Evolutionary conservation across 1,140 invertebrate species (phyloP).

Genomic region (Steinernema feltiae): DNA sequence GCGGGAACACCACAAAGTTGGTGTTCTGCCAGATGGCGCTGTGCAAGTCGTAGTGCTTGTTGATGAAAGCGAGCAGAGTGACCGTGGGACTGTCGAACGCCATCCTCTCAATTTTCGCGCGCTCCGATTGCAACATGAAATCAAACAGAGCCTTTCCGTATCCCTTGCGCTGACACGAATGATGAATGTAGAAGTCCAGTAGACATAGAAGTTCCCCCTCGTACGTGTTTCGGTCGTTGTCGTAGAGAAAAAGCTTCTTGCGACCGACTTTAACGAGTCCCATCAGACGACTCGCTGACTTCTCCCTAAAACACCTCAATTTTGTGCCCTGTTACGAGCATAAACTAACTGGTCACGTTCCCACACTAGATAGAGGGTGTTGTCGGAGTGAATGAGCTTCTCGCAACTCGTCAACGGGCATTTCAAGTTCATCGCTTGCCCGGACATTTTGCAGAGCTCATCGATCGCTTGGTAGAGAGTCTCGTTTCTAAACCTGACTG

Average conservation of each 20-base stretch:
- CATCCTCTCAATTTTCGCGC: constrained; percentile 28
- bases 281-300: constrained; percentile 63
- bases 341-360: constrained; percentile 47
- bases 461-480: constrained; percentile 38
- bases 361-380: constrained; percentile 46
- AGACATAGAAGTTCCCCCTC: constrained; percentile 65
- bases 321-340: too few species aligned
- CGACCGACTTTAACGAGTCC: constrained; percentile 76
- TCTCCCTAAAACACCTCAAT: constrained; percentile 38
- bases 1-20: constrained; percentile 52
- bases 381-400: constrained; percentile 40
- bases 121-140: constrained; percentile 67
- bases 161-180: constrained; percentile 71
- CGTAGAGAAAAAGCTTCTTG: constrained; percentile 77
- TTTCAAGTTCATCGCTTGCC: constrained; percentile 31
- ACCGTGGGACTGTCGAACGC: constrained; percentile 50
- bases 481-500: constrained; percentile 22
- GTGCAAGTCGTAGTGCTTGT: constrained; percentile 35
- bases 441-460: constrained; percentile 23
- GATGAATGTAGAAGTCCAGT: constrained; percentile 79
- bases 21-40: constrained; percentile 52
- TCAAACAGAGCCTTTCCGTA: constrained; percentile 73
- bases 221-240: constrained; percentile 58
- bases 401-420: constrained; percentile 39
- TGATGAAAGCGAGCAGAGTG: constrained; percentile 46